Percentiles rank a stretch among this genome's conserved stretches.
Evolutionary conservation across 1,140 invertebrate species (phyloP).

Genomic region (Pseudomyrmex cubaensis): DNA sequence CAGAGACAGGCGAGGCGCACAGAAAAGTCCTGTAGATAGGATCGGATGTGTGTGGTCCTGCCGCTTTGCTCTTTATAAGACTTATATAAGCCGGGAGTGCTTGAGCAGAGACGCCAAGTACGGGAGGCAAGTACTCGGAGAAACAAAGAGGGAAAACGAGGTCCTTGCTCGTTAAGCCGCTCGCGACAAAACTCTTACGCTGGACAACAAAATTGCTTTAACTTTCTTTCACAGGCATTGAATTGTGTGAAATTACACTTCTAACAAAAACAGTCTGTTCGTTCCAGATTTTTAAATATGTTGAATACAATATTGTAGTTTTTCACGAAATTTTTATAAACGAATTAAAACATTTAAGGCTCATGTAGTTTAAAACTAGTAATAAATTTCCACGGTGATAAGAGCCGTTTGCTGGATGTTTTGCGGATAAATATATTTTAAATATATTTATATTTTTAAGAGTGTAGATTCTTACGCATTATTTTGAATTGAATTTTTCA

Average conservation of each 20-base stretch:
- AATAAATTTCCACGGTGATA: too few relatives aligned
- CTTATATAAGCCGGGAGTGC: conserved; percentile 83
- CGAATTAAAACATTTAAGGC: too few relatives aligned
- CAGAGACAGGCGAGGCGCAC: conserved; percentile 64
- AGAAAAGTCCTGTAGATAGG: conserved; percentile 80
- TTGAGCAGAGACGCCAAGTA: conserved; percentile 48
- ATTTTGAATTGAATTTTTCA: too few relatives aligned
- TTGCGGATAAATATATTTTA: too few relatives aligned
- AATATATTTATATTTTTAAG: too few relatives aligned
- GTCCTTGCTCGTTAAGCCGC: conserved; percentile 84
- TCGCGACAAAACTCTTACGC: conserved; percentile 79
- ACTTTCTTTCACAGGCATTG: conserved; percentile 8
- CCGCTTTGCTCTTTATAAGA: conserved; percentile 84
- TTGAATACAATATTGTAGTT: background rate
- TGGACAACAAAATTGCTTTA: conserved; percentile 17
- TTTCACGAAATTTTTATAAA: background rate
- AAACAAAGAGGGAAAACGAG: conserved; percentile 68
- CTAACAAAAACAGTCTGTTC: background rate
- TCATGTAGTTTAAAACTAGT: too few relatives aligned
- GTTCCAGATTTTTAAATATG: background rate
- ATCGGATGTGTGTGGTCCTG: conserved; percentile 85
- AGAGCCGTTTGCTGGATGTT: too few relatives aligned
- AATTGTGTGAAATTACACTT: background rate
- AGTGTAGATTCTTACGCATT: too few relatives aligned
- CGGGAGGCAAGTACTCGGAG: conserved; percentile 41